Evolutionary conservation across 2,888 invertebrate genomes (phyloP), one percentile per base, ranked within the genome.

Genomic region (Agrilus cyanescens): DNA sequence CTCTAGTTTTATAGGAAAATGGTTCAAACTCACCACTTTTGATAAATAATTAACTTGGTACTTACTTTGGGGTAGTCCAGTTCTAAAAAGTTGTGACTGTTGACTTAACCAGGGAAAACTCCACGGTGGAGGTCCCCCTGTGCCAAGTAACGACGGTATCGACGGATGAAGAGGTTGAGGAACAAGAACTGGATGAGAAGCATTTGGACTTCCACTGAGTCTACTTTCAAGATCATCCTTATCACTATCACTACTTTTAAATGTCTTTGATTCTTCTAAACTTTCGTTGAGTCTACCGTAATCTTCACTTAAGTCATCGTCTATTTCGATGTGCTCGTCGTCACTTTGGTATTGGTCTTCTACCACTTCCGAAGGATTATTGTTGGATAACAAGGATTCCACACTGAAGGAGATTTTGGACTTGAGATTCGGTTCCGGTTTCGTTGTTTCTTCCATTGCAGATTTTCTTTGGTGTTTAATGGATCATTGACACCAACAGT

Each of bases 321-420:
- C 70, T 38, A 72, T 72, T 38, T 53, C 54, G 35, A 55, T 50
- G 46, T 53, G 56, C 34, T 57, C 59, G 40, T 55, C 57, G 31
- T 51, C 45, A 31, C 37, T 38, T 37, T 37, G 25, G 33, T 43
- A 37, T 38, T 41, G 41, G 12, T 41, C 38, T 41, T 50, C 49
- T 18, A 49, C 49, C 10, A 40, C 38, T 5, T 37, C 38, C 1
- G 50, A 35, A 6, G 49, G 44, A 49, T 53, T 41, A 30, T 53
- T 54, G n/a, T 54, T 68, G 59, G 52, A 67, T 30, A 82, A 61
- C 15, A 82, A 59, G 0, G 82, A 74, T 63, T 82, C 82, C 37
- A 82, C 82, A 66, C 82, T 82, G 63, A 82, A 82, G 47, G 81
- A 81, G 58, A 82, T 82, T 54, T 81, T 78, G 53, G 78, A 72